Percentiles rank a stretch among this genome's conserved stretches.
Conservation (phyloP, 2,888 invertebrate genomes). For the Abrostola triplasia region DNA sequence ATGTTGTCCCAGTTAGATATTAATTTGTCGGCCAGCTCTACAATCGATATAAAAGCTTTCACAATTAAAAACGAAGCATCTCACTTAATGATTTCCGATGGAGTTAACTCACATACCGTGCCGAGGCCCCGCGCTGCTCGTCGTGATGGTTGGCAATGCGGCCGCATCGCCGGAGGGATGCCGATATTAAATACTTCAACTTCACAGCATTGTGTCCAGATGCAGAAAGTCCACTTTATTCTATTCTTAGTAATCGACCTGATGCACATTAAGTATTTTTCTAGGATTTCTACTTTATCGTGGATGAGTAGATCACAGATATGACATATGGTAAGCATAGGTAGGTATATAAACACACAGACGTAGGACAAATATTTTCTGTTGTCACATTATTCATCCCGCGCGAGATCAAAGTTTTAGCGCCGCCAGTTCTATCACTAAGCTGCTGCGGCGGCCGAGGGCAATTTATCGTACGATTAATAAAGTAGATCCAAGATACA, state of each 20-base stretch:
- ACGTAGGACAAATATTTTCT: too few relatives aligned
- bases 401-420: too few relatives aligned
- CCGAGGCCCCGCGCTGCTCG: constrained; percentile 9
- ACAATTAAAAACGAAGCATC: constrained; percentile 5
- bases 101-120: constrained; percentile 27
- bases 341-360: too few relatives aligned
- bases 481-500: too few relatives aligned
- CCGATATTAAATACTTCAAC: constrained; percentile 49
- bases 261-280: too few relatives aligned
- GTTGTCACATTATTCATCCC: too few relatives aligned
- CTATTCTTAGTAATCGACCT: neutral
- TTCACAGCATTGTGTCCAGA: constrained; percentile 3
- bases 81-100: constrained; percentile 26
- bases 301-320: too few relatives aligned
- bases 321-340: too few relatives aligned
- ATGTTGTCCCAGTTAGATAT: neutral
- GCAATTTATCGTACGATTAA: too few relatives aligned
- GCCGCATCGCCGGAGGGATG: constrained; percentile 6
- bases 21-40: neutral
- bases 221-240: constrained; percentile 22
- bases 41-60: constrained; percentile 5
- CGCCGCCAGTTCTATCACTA: too few relatives aligned
- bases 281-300: too few relatives aligned
- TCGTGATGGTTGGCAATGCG: constrained; percentile 37
- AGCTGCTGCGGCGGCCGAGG: too few relatives aligned